These are phyloP conservation scores for Drosophila tani DNA, from an alignment of 1,140 invertebrate genomes.

Conservation along the genomic window DNA sequence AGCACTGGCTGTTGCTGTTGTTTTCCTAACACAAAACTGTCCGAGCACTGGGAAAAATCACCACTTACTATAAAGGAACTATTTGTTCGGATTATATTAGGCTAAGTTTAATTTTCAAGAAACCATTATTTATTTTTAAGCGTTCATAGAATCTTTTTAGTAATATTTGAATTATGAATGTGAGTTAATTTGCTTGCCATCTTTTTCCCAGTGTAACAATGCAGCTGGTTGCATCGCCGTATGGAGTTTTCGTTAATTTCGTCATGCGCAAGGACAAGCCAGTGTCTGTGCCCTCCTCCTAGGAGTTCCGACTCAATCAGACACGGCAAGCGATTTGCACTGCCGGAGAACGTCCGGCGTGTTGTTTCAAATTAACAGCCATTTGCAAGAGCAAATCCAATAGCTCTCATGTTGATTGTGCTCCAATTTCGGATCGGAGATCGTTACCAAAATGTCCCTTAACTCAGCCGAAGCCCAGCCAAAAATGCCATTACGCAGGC, in stretches of 20 bases:
- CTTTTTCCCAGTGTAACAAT: background rate
- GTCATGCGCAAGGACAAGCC: slow-evolving; percentile 53
- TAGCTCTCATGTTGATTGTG: slow-evolving; percentile 27
- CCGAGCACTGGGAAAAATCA: slow-evolving; percentile 2
- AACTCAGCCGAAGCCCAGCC: slow-evolving; percentile 8
- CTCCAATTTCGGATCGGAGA: slow-evolving; percentile 2
- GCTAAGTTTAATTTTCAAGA: too few species aligned
- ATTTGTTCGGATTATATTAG: background rate
- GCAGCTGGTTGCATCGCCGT: slow-evolving; percentile 33
- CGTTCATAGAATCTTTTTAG: background rate
- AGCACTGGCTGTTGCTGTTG: slow-evolving; percentile 13
- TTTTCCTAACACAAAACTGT: slow-evolving; percentile 13
- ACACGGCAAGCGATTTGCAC: slow-evolving; percentile 38
- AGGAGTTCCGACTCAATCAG: slow-evolving; percentile 52
- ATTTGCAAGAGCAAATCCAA: slow-evolving; percentile 31
- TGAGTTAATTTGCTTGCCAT: background rate
- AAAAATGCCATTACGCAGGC: background rate
- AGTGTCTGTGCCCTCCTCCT: slow-evolving; percentile 35
- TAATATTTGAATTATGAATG: background rate
- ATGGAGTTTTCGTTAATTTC: slow-evolving; percentile 70
- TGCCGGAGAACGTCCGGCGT: slow-evolving; percentile 5
- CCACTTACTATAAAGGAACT: background rate
- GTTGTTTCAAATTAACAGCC: slow-evolving; percentile 46
- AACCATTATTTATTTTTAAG: too few species aligned
- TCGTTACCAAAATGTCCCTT: slow-evolving; percentile 24